These are phyloP conservation scores for Ellobius talpinus DNA, from an alignment of 2,113 vertebrate species.

Conservation along the genomic window DNA sequence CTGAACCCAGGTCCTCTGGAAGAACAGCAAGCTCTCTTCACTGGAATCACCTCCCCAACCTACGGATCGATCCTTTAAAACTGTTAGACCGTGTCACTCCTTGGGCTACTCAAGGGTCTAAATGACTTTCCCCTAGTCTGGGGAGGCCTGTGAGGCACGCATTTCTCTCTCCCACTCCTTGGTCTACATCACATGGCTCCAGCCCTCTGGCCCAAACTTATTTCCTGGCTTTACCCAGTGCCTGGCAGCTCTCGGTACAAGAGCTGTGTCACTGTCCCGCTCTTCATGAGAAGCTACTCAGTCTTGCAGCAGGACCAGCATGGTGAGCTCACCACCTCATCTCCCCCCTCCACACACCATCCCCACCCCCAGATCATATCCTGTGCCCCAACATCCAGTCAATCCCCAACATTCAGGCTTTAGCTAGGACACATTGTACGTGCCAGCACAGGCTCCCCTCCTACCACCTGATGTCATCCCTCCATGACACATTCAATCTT, in stretches of 20 bases:
- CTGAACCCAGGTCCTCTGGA: neutral
- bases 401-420: neutral
- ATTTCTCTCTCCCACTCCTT: neutral
- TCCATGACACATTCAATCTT: neutral
- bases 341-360: neutral
- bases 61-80: neutral
- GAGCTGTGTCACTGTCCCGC: neutral
- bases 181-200: neutral
- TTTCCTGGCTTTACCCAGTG: neutral
- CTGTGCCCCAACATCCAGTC: neutral
- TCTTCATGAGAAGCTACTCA: neutral
- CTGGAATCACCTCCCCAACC: neutral
- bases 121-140: neutral
- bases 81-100: neutral
- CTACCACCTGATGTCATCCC: neutral
- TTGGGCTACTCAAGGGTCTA: neutral
- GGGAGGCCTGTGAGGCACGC: fast-evolving
- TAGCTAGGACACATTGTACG: neutral
- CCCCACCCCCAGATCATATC: neutral
- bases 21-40: neutral
- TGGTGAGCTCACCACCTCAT: neutral
- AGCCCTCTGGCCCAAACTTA: too few species aligned
- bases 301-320: neutral
- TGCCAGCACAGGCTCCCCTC: neutral
- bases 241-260: neutral